Evolutionary conservation across 2,113 vertebrate species (phyloP), one percentile per base, ranked within the genome.

Genomic region (Lasiurus borealis): DNA sequence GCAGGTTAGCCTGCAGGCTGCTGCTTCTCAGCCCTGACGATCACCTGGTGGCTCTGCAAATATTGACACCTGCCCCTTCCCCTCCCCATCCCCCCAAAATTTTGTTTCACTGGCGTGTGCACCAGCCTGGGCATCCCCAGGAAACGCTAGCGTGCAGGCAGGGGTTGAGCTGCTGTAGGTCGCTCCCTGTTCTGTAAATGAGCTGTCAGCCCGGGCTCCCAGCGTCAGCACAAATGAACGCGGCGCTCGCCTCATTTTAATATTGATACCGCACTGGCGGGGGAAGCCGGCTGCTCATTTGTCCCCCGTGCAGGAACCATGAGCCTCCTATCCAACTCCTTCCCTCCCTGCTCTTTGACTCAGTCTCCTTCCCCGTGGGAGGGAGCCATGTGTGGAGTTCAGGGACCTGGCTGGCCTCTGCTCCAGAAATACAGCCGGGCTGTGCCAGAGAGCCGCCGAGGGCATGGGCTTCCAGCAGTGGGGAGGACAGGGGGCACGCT

Each of bases 211-310:
- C 13, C 44, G 69, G 84, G 84, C 27, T 46, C 71, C 44, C 40
- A 21, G 86, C 69, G 68, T 94, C 91, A 71, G 90, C 92, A 83
- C 57, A 64, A 85, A 59, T 76, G 83, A 86, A 64, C 50, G 46
- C 18, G 40, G 36, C 23, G 6, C 81, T 78, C 6, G 34, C 83
- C 94, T 83, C 31, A 84, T 87, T 92, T 95, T 90, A 82, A 93
- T 90, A 76, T 48, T 31, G 88, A 68, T 57, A 44, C 9, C 52
- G 14, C 72, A 46, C 72, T 71, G 27, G 10, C 44, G 27, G 21
- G 69, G 50, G 66, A 94, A 83, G 40, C 69, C 44, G 19, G 34
- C 81, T 89, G 85, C 66, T 90, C 68, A 18, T 68, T 36, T 80
- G 44, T 78, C 73, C 25, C 27, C 29, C 62, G 84, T 83, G 81